phyloP scores from a whole-genome alignment of 2,113 vertebrate species.

The Amblyornis subalaris region DNA sequence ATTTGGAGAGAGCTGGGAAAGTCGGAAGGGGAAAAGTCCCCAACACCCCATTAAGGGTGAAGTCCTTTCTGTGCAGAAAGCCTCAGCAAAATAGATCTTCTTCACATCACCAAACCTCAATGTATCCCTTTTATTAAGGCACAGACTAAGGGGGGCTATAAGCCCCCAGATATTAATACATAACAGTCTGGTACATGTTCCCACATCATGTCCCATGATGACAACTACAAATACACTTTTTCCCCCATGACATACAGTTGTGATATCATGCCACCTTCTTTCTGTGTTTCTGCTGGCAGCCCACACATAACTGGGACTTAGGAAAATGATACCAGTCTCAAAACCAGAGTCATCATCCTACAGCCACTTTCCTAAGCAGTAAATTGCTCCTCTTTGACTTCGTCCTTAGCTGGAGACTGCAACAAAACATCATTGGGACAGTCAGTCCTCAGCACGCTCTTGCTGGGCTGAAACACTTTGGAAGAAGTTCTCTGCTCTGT shows the following conservation, averaged over 20 bases:
- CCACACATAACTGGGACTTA: not conserved
- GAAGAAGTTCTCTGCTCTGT: not conserved
- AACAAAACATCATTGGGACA: fast-evolving
- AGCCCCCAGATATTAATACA: fast-evolving
- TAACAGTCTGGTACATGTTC: fast-evolving
- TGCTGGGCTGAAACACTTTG: not conserved
- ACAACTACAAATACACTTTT: not conserved
- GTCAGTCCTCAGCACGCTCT: not conserved
- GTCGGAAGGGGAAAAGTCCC: not conserved
- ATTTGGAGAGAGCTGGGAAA: not conserved
- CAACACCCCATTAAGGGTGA: not conserved
- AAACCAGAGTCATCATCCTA: not conserved
- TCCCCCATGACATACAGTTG: not conserved
- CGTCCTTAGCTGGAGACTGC: not conserved
- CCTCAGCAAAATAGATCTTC: not conserved
- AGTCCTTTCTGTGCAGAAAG: not conserved
- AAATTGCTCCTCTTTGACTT: not conserved
- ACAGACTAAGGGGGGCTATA: not conserved
- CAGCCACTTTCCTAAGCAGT: not conserved
- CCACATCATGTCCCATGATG: not conserved
- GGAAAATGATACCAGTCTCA: not conserved
- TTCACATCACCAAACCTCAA: not conserved
- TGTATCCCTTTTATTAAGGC: not conserved
- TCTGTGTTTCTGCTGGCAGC: not conserved
- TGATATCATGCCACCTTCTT: not conserved